A percentile compares a stretch with the other conserved stretches of the same genome.
phyloP scores from a whole-genome alignment of 1,140 invertebrate species.

The Trachymyrmex cornetzi region DNA sequence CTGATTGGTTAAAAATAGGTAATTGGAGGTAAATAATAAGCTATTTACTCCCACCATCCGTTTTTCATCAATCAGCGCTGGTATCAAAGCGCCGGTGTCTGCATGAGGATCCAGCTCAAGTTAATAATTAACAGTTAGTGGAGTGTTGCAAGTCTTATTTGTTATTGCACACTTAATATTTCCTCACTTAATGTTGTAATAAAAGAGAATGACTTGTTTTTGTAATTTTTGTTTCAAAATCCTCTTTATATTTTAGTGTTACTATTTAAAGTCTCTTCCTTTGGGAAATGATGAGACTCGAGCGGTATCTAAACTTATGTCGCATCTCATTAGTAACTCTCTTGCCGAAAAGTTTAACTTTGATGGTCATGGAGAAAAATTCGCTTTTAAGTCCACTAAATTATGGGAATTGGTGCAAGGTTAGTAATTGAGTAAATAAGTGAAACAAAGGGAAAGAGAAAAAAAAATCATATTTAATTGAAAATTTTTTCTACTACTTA shows the following conservation, averaged over 20 bases:
- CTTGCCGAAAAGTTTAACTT: slow-evolving; percentile 6
- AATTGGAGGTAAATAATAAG: too few relatives aligned
- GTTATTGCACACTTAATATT: not conserved
- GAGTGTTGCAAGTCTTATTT: too few relatives aligned
- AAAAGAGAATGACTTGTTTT: not conserved
- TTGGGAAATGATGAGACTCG: not conserved
- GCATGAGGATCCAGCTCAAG: too few relatives aligned
- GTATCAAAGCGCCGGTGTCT: too few relatives aligned
- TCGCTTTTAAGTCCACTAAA: not conserved
- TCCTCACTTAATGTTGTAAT: not conserved
- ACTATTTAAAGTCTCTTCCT: not conserved
- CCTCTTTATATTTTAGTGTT: slow-evolving; percentile 3
- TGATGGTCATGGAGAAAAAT: slow-evolving; percentile 7
- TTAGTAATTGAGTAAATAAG: not conserved
- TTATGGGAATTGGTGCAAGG: slow-evolving; percentile 22
- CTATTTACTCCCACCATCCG: too few relatives aligned
- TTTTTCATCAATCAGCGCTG: too few relatives aligned
- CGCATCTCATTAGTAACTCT: not conserved
- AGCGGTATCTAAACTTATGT: not conserved
- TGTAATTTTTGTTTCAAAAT: not conserved
- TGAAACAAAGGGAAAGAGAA: too few relatives aligned
- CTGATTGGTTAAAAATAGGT: too few relatives aligned
- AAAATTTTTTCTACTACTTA: not conserved
- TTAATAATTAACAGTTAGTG: too few relatives aligned
- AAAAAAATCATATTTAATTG: not conserved